Conservation (phyloP, 2,888 invertebrate species). For the Sesia bembeciformis region DNA sequence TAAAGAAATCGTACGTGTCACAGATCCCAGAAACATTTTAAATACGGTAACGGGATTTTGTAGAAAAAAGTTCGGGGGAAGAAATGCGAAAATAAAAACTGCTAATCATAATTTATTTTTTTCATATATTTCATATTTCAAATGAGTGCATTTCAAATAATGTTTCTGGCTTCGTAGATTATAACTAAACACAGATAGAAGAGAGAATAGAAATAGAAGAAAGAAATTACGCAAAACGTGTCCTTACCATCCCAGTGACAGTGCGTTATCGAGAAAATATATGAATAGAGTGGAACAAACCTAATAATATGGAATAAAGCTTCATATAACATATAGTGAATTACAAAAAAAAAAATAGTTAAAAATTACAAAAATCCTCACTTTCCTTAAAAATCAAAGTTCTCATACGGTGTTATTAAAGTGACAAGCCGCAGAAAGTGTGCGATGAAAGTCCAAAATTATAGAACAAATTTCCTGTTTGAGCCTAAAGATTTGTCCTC, state of each 20-base stretch:
- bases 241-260: slow-evolving; percentile 61
- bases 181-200: slow-evolving; percentile 17
- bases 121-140: not conserved
- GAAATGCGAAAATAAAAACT: too few relatives aligned
- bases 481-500: slow-evolving; percentile 49
- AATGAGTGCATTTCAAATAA: not conserved
- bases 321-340: slow-evolving; percentile 28
- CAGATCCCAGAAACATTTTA: slow-evolving; percentile 43
- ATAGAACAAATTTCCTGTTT: slow-evolving; percentile 15
- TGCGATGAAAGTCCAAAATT: slow-evolving; percentile 13
- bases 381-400: too few relatives aligned
- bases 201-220: slow-evolving; percentile 21
- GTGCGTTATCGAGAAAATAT: slow-evolving; percentile 55
- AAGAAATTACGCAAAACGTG: slow-evolving; percentile 52
- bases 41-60: too few relatives aligned
- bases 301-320: slow-evolving; percentile 37
- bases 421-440: slow-evolving; percentile 29
- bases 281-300: slow-evolving; percentile 50
- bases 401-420: not conserved
- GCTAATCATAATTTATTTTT: not conserved
- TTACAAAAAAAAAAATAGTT: slow-evolving; percentile 13
- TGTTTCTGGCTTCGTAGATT: not conserved
- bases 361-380: too few relatives aligned
- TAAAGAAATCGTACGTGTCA: slow-evolving; percentile 37
- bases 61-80: too few relatives aligned